Evolutionary conservation across 2,888 invertebrate species (phyloP).

Genomic region (Xylocampa areola): DNA sequence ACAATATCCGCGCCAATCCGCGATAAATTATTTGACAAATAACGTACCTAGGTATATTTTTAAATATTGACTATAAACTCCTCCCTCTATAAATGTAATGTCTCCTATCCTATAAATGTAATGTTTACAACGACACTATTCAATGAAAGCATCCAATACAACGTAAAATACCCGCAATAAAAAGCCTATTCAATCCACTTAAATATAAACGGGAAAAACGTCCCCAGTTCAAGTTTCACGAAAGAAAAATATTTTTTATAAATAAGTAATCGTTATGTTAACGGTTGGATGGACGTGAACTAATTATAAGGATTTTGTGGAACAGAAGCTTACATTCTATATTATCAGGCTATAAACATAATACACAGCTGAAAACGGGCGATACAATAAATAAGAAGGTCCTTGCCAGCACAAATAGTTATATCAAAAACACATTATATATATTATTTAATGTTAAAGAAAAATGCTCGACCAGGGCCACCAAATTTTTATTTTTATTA

Average conservation of each 20-base stretch:
- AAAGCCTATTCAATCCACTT: slow-evolving; percentile 28
- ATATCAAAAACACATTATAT: too few species aligned
- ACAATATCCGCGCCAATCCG: slow-evolving; percentile 32
- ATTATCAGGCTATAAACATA: slow-evolving; percentile 13
- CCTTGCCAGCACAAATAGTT: too few species aligned
- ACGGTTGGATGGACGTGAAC: slow-evolving; percentile 30
- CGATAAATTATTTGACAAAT: slow-evolving; percentile 46
- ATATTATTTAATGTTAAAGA: too few species aligned
- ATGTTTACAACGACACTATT: slow-evolving; percentile 32
- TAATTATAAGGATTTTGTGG: slow-evolving; percentile 37
- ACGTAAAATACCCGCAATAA: slow-evolving; percentile 25
- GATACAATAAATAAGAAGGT: too few species aligned
- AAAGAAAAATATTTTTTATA: slow-evolving; percentile 33
- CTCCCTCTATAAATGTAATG: too few species aligned
- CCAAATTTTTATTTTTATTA: too few species aligned
- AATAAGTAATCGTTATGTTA: slow-evolving; percentile 27
- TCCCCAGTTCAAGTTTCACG: slow-evolving; percentile 15
- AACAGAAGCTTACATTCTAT: slow-evolving; percentile 19
- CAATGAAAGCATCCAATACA: slow-evolving; percentile 25
- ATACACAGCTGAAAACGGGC: too few species aligned
- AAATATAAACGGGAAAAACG: slow-evolving; percentile 29
- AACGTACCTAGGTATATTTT: slow-evolving; percentile 30
- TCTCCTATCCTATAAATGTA: slow-evolving; percentile 19
- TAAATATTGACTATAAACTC: slow-evolving; percentile 33
- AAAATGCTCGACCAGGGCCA: too few species aligned